phyloP scores from a whole-genome alignment of 2,888 invertebrate genomes.

The Hypsopygia costalis region DNA sequence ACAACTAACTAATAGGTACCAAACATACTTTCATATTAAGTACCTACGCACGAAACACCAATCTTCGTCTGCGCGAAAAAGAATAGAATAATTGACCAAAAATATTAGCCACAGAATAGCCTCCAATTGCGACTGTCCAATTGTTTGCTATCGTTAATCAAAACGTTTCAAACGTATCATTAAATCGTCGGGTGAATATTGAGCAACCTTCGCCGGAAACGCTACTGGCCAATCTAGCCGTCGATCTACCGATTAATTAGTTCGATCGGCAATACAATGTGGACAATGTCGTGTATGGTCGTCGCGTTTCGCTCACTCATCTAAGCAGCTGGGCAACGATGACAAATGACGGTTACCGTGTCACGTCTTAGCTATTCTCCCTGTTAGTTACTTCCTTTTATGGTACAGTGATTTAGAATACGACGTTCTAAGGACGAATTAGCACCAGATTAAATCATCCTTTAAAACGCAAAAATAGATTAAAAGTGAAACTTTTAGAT shows the following conservation, averaged over 20 bases:
- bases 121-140: constrained; percentile 37
- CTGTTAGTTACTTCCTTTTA: neutral
- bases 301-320: constrained; percentile 70
- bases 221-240: constrained; percentile 70
- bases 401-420: neutral
- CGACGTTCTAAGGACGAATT: too few species aligned
- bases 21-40: too few species aligned
- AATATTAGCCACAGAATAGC: constrained; percentile 7
- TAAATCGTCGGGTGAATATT: constrained; percentile 61
- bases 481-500: too few species aligned
- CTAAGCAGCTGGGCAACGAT: constrained; percentile 54
- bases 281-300: constrained; percentile 59
- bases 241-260: constrained; percentile 77
- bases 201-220: constrained; percentile 75
- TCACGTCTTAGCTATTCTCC: neutral
- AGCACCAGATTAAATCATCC: too few species aligned
- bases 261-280: constrained; percentile 68
- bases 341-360: constrained; percentile 43
- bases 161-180: constrained; percentile 51
- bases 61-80: too few species aligned
- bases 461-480: too few species aligned
- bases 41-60: too few species aligned
- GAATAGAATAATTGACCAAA: too few species aligned
- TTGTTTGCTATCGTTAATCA: constrained; percentile 65
- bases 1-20: too few species aligned